A percentile compares a stretch with the other conserved stretches of the same genome.
These are phyloP conservation scores for Plebejus argus DNA, from an alignment of 2,888 invertebrate species.

Conservation along the genomic window DNA sequence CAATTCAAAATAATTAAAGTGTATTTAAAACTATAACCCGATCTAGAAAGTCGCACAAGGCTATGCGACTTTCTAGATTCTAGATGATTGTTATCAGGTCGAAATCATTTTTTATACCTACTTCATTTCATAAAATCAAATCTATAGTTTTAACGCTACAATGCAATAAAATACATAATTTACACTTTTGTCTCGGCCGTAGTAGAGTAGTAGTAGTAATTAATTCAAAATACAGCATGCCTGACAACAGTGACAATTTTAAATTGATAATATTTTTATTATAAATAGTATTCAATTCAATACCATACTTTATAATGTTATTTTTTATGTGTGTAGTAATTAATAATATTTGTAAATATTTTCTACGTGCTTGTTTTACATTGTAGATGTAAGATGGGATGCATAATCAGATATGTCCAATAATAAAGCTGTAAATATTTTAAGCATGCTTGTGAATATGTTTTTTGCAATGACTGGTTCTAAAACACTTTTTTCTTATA, in stretches of 20 bases:
- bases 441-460: conserved; percentile 29
- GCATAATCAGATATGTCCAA: not conserved
- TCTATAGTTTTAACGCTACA: no score
- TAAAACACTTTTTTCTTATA: conserved; percentile 39
- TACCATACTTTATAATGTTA: no score
- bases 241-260: not conserved
- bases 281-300: no score
- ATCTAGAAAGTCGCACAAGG: no score
- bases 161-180: no score
- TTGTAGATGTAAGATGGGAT: not conserved
- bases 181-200: no score
- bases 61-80: no score
- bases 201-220: not conserved
- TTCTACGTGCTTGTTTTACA: not conserved
- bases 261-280: not conserved
- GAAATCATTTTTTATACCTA: no score
- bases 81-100: no score
- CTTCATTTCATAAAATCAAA: no score
- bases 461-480: not conserved
- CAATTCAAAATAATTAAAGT: no score
- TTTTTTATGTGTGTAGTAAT: not conserved
- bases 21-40: no score
- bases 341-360: conserved; percentile 1
- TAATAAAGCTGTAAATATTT: not conserved
- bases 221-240: not conserved